These are phyloP conservation scores for Coranthus polyacanthus DNA, from an alignment of 2,797 vertebrate genomes.

Conservation along the genomic window DNA sequence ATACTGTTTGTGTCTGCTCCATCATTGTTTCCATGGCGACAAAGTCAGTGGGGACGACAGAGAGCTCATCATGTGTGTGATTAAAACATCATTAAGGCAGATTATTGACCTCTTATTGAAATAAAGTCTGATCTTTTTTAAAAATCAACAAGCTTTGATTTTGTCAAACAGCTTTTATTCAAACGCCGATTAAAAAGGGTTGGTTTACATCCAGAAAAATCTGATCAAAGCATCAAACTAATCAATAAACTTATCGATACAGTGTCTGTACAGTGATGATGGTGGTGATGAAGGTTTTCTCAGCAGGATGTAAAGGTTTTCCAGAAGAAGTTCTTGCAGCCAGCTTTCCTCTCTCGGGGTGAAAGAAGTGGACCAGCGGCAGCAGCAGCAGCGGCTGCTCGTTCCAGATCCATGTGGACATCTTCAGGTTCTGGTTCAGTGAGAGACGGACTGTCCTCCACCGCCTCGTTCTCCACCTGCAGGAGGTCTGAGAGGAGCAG, in stretches of 20 bases:
- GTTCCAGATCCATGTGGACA: conserved; percentile 90
- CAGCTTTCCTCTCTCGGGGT: conserved; percentile 96
- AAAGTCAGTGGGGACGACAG: not conserved
- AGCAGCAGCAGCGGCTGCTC: conserved; percentile 84
- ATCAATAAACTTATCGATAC: conserved; percentile 56
- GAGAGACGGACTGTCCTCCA: too few relatives aligned
- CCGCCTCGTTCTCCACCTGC: too few relatives aligned
- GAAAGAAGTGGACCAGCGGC: conserved; percentile 86
- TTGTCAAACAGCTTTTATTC: conserved; percentile 91
- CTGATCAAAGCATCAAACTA: conserved; percentile 49
- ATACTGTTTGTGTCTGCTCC: too few relatives aligned
- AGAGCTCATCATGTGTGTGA: conserved; percentile 12
- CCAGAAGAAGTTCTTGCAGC: conserved; percentile 99
- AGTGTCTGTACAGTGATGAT: conserved; percentile 58
- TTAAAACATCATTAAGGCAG: not conserved
- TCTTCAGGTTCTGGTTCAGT: conserved; percentile 85
- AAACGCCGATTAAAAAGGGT: conserved; percentile 90
- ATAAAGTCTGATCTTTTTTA: conserved; percentile 10
- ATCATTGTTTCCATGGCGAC: too few relatives aligned
- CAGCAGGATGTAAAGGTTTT: conserved; percentile 99
- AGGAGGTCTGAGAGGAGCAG: too few relatives aligned
- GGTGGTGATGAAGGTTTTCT: conserved; percentile 35
- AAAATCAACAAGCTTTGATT: conserved; percentile 7
- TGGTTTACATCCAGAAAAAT: conserved; percentile 83
- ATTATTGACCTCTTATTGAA: too few relatives aligned